Conservation (phyloP, 2,888 invertebrate genomes). For the Athrips mouffetella region DNA sequence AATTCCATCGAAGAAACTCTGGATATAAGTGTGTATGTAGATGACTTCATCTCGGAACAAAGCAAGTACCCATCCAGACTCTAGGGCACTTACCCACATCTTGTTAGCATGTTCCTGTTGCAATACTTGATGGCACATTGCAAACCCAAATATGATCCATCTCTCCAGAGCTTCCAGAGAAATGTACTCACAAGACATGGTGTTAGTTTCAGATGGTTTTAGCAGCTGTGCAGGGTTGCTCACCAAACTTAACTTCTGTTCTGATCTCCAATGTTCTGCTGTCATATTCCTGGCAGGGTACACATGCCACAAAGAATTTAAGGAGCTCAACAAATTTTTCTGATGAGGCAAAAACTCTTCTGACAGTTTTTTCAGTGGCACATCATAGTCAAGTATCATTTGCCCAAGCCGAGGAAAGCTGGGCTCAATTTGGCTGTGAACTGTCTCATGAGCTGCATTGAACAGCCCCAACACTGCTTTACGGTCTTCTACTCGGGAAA, state of each 20-base stretch:
- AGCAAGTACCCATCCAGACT: conserved; percentile 95
- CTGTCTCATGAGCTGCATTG: conserved; percentile 98
- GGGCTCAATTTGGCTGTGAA: conserved; percentile 91
- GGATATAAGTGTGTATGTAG: conserved; percentile 95
- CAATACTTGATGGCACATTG: conserved; percentile 92
- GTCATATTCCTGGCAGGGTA: conserved; percentile 93
- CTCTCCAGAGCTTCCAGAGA: conserved; percentile 97
- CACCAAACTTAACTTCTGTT: conserved; percentile 94
- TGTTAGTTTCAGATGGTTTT: conserved; percentile 96
- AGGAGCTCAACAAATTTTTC: conserved; percentile 89
- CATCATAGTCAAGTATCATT: conserved; percentile 98
- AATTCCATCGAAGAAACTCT: conserved; percentile 94
- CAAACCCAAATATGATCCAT: conserved; percentile 97
- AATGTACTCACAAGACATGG: conserved; percentile 98
- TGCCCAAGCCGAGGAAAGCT: conserved; percentile 98
- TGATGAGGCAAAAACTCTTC: conserved; percentile 98
- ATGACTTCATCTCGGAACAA: conserved; percentile 98
- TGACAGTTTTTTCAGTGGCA: conserved; percentile 94
- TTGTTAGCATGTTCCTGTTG: conserved; percentile 90
- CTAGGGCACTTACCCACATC: conserved; percentile 94
- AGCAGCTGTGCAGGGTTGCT: conserved; percentile 96
- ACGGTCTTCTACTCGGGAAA: conserved; percentile 98
- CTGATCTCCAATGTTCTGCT: conserved; percentile 96
- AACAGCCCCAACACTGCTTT: conserved; percentile 98
- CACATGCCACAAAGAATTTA: conserved; percentile 91